Evolutionary conservation across 2,888 invertebrate species (phyloP), one percentile per base, ranked within the genome.

Genomic region (Cheilosia vernalis): DNA sequence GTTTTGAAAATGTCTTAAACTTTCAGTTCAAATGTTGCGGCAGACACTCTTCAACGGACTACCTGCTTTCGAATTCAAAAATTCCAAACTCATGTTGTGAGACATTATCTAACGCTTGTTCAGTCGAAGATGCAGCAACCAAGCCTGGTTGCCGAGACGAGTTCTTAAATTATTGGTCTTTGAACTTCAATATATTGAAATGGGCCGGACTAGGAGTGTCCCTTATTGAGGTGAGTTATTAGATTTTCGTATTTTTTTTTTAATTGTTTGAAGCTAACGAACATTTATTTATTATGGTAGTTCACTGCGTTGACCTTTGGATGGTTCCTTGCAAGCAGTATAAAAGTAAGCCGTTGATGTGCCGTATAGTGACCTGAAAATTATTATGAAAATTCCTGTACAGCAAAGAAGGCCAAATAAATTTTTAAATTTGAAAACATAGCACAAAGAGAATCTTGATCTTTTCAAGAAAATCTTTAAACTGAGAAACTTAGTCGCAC

Each of bases 291-390:
- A 0, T 74, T 58, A n/a, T 78, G 63, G 10, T 24, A 96, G 95
- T 92, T 96, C 84, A 92, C 95, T 88, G 95, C 95, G 80, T 95
- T 97, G 78, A 93, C 96, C 89, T 96, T 97, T 91, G 95, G 97
- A 66, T 95, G 97, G 91, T 97, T 97, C 90, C 93, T 98, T 90
- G 96, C 96, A 87, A 95, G 95, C 91, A 96, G 96, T 89, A 96
- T 98, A 30, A 30, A 9, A 30, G 30, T 30, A 92, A 94, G 95
- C 91, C 96, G 96, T 53, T 85, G 87, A 17, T 87, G 64, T 7
- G 42, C 67, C 0, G 67, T 13, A 2, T 13, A 2, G 15, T 2
- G 17, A 9, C 13, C 4, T 21, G 19, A 33, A 44, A 10, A 24
- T 19, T 10, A 17, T 27, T 9, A 37, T 63, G 37, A 13, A 37